Evolutionary conservation across 2,113 vertebrate genomes (phyloP).

Genomic region (Prinia subflava): DNA sequence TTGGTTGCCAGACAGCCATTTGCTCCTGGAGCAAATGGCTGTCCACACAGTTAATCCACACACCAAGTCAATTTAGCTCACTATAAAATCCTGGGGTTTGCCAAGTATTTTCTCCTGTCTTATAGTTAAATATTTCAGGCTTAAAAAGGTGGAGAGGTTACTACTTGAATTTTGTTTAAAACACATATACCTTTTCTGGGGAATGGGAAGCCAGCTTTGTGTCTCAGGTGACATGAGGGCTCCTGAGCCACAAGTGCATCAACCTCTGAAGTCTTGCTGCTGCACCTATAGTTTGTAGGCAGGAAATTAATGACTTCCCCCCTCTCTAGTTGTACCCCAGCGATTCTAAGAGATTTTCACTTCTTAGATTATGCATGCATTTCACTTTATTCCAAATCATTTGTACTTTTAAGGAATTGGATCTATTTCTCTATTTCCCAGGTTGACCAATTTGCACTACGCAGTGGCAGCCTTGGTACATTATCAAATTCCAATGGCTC

Average conservation of each 20-base stretch:
- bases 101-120: background rate
- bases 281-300: background rate
- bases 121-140: background rate
- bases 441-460: background rate
- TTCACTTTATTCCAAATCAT: background rate
- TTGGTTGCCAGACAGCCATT: background rate
- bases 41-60: background rate
- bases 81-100: background rate
- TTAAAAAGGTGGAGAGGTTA: fast-evolving
- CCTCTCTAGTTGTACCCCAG: background rate
- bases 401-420: background rate
- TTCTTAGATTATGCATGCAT: background rate
- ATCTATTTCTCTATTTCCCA: background rate
- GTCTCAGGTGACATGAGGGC: background rate
- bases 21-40: background rate
- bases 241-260: background rate
- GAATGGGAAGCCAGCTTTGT: background rate
- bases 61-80: background rate
- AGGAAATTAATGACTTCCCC: background rate
- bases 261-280: background rate
- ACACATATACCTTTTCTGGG: fast-evolving
- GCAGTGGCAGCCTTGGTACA: background rate
- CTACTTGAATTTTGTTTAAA: background rate
- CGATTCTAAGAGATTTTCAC: background rate
- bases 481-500: background rate